Evolutionary conservation across 2,113 vertebrate genomes (phyloP).

Genomic region (Salvelinus alpinus): DNA sequence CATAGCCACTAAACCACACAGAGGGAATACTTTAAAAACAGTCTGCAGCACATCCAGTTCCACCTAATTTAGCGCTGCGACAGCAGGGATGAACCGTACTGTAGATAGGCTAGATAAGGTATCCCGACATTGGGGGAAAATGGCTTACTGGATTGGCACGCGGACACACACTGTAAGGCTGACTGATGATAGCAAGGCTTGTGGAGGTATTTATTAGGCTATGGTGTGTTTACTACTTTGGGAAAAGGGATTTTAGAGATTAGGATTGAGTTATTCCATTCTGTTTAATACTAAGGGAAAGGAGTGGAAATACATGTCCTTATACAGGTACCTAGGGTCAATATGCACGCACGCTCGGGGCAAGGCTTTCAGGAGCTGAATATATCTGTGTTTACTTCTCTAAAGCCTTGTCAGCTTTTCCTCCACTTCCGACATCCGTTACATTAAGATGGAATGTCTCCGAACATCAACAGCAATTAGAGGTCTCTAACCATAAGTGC

Average conservation of each 20-base stretch:
- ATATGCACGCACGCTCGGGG: background rate
- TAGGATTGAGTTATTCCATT: background rate
- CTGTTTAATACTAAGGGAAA: background rate
- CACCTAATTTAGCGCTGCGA: too few species aligned
- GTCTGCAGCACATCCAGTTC: too few species aligned
- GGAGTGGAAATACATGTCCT: too few species aligned
- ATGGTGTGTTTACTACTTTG: background rate
- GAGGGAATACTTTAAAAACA: too few species aligned
- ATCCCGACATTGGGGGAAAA: too few species aligned
- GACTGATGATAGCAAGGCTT: background rate
- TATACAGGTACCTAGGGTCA: too few species aligned
- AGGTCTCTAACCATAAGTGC: background rate
- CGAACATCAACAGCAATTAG: background rate
- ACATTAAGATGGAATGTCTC: background rate
- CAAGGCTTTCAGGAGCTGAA: background rate
- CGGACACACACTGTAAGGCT: background rate
- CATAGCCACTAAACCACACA: too few species aligned
- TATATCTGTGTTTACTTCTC: background rate
- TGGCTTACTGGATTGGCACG: background rate
- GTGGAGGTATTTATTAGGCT: background rate
- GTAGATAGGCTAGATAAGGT: too few species aligned
- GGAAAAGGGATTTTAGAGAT: background rate
- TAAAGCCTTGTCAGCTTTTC: too few species aligned
- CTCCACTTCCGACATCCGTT: background rate
- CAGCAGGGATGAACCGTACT: too few species aligned